Evolutionary conservation across 2,888 invertebrate genomes (phyloP), one percentile per base, ranked within the genome.

Genomic region (Meteorus cinctellus): DNA sequence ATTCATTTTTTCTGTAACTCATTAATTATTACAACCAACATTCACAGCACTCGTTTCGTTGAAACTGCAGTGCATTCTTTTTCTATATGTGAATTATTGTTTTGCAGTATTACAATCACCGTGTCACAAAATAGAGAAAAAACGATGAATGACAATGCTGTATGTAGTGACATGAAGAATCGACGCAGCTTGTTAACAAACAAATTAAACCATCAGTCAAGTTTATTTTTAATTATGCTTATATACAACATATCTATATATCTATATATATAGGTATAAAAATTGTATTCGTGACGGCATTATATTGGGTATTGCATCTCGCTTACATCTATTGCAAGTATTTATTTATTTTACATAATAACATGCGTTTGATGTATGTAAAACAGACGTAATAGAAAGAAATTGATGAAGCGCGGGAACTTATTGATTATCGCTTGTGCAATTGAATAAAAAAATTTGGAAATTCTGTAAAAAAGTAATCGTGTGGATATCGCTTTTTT

Each of bases 161-260:
- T 29, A 36, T 69, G 24, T 24, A 48, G 19, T 16, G 48, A 45
- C 65, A 69, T 45, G 59, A 59, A 66, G 59, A 66, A 71, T 29
- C 29, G 66, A 71, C 66, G 45, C 66, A 65, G 70, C 71, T 75
- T 70, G 75, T 75, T 75, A 71, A 71, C 59, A 29, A 59, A 75
- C 71, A 75, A 75, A 71, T 75, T 75, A 45, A 75, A 75, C 71
- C 71, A 60, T 66, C 66, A 75, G 27, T 29, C 34, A 19, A 71
- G 24, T 27, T 75, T 75, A 75, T 75, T 66, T 71, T 75, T 66
- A 66, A 71, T 51, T 24, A 41, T n/a, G 27, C 48, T 55, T n/a
- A 55, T 55, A 12, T 67, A 34, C 29, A 34, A 59, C 19, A 67
- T 29, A 51, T 34, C 24, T 24, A 24, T 24, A 24, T 24, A 24